Evolutionary conservation across 2,888 invertebrate genomes (phyloP), one percentile per base, ranked within the genome.

Genomic region (Parapristionchus giblindavisi): DNA sequence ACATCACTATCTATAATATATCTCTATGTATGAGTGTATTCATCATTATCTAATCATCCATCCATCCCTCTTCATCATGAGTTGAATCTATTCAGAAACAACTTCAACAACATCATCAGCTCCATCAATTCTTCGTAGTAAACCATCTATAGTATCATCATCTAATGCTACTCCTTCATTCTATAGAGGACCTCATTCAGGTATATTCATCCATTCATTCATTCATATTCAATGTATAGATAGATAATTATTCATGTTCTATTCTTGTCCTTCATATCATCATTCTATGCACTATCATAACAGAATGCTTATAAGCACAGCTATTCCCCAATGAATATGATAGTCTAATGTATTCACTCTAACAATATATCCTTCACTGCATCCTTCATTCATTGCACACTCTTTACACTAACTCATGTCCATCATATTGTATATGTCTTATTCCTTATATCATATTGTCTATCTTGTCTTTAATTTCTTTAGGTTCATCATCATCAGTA

Each of bases 401-500:
- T n/a, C n/a, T n/a, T n/a, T n/a, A n/a, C n/a, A n/a, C n/a, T n/a
- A n/a, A n/a, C n/a, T n/a, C n/a, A n/a, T n/a, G n/a, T n/a, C n/a
- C n/a, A n/a, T n/a, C n/a, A n/a, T n/a, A n/a, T n/a, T n/a, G n/a
- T n/a, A n/a, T n/a, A n/a, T n/a, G n/a, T n/a, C n/a, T n/a, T n/a
- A n/a, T n/a, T n/a, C n/a, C n/a, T n/a, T n/a, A n/a, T n/a, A n/a
- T n/a, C n/a, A n/a, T n/a, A 34, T 40, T 24, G 21, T 27, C 17
- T 43, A 8, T 27, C 65, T n/a, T 21, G 6, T 24, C 8, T 32
- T 66, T 34, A 34, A 36, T 54, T 36, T 24, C 52, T 66, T 48
- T 36, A 70, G 70, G 52, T 54, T 70, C 70, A 4, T 70, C 70
- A 3, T 70, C 70, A 17, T 70, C 70, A 5, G 38, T 70, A 27